Percentiles rank a stretch among this genome's conserved stretches.
Evolutionary conservation across 2,797 vertebrate genomes (phyloP).

Genomic region (Gallirallus australis): DNA sequence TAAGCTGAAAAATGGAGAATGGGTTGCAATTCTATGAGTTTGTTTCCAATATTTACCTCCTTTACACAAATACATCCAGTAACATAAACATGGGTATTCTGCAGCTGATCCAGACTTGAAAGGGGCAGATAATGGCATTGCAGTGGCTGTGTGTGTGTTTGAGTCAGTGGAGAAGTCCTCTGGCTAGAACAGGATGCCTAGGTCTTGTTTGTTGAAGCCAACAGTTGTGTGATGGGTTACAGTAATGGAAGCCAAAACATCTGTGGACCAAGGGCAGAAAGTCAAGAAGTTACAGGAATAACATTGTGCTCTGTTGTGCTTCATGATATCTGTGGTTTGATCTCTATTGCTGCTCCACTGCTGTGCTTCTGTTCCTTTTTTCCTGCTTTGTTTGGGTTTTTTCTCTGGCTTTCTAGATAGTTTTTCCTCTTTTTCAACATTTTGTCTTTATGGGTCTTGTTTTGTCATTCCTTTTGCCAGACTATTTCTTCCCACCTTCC

Average conservation of each 20-base stretch:
- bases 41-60: background rate
- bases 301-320: background rate
- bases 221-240: fast-evolving
- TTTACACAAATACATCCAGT: background rate
- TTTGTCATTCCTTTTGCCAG: background rate
- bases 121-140: fast-evolving
- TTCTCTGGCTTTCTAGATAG: background rate
- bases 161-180: background rate
- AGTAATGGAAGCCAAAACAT: background rate
- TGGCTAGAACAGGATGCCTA: background rate
- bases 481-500: background rate
- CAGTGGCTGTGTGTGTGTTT: background rate
- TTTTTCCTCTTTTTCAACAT: background rate
- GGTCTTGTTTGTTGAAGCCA: background rate
- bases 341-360: background rate
- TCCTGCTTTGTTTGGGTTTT: background rate
- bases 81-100: background rate
- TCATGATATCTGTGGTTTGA: background rate
- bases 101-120: background rate
- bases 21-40: background rate
- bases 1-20: background rate
- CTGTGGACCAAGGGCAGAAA: background rate
- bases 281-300: background rate
- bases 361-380: background rate
- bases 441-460: background rate